Conservation (phyloP, 2,113 vertebrate species). For the Toxostoma redivivum region DNA sequence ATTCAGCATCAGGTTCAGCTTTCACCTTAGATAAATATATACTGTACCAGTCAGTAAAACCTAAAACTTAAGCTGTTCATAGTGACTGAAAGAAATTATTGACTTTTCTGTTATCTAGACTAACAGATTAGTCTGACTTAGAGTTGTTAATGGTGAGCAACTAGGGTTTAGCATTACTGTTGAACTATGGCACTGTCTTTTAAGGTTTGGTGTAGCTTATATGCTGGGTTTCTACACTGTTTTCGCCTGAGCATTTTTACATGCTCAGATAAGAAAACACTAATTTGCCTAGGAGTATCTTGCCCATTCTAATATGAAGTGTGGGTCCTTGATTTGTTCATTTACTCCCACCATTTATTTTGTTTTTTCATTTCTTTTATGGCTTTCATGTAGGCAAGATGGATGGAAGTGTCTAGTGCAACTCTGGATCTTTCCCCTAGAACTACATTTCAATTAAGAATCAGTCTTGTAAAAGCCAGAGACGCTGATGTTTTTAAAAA, state of each 20-base stretch:
- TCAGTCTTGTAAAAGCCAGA: background rate
- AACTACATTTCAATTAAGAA: background rate
- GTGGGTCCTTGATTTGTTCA: background rate
- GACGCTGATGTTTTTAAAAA: background rate
- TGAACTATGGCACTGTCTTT: background rate
- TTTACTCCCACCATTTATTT: fast-evolving
- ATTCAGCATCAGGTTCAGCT: background rate
- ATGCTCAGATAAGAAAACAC: background rate
- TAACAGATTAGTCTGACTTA: background rate
- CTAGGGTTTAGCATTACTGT: background rate
- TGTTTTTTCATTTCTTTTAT: background rate
- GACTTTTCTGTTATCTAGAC: background rate
- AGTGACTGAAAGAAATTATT: background rate
- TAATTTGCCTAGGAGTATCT: background rate
- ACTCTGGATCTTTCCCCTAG: background rate
- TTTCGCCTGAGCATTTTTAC: background rate
- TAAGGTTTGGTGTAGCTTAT: background rate
- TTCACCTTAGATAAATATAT: background rate
- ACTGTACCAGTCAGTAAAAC: background rate
- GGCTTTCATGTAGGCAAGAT: background rate
- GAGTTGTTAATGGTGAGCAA: background rate
- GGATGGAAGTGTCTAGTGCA: background rate
- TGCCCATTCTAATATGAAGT: background rate
- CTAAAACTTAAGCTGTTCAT: background rate
- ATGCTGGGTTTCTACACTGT: background rate